Evolutionary conservation across 2,888 invertebrate genomes (phyloP), one percentile per base, ranked within the genome.

Genomic region (Antheraea assamensis): DNA sequence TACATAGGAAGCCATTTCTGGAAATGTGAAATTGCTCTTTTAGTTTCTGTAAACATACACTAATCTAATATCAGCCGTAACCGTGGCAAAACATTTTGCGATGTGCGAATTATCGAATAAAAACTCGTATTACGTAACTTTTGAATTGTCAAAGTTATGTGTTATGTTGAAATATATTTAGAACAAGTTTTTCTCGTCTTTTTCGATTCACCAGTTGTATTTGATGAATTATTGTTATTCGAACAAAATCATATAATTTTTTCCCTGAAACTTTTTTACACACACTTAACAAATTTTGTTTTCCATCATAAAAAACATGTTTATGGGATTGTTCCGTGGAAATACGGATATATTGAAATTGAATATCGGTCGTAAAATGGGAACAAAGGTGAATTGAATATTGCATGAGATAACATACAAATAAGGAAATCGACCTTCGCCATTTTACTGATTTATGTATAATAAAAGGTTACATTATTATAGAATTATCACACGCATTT

Each of bases 371-470:
- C 78, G 79, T 80, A 82, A 85, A 83, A 84, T 81, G 82, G 78
- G 78, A 80, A 84, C 81, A 85, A 87, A 85, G 83, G 85, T 84
- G 82, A 83, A 82, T 85, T 82, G 80, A 82, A 83, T 87, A 79
- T 83, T 82, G 77, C 76, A 78, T 80, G 79, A 80, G 82, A 85
- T 83, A 84, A 84, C 81, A 82, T 82, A 86, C 82, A 86, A 87
- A 85, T 82, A 82, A 81, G 84, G 85, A 86, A 85, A 87, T 85
- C 83, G 83, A 84, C 87, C 85, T 80, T 79, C 80, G 78, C 80
- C 79, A 80, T 81, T 83, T 82, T 83, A 82, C 85, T 84, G 84
- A 86, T 87, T 87, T 85, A 81, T 81, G 61, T 24, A 61, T n/a
- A 61, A 24, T 61, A 61, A 27, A 27, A 27, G 24, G 27, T 15